phyloP scores from a whole-genome alignment of 2,113 vertebrate species.

The Sapajus apella region DNA sequence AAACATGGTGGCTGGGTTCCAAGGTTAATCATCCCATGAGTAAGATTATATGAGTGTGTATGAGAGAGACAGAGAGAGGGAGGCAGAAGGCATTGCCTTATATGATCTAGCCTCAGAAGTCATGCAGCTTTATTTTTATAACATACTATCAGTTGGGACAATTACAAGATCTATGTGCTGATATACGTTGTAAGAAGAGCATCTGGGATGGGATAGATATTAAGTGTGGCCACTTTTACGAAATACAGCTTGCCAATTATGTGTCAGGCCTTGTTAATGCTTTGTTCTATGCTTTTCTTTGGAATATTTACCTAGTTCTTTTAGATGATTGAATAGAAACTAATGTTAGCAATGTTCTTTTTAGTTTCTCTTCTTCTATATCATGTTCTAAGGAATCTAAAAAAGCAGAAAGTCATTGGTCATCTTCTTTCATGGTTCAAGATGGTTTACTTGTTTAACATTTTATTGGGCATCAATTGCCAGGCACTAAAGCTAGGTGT shows the following conservation, averaged over 20 bases:
- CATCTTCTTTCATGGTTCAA: neutral
- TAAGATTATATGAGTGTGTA: no score
- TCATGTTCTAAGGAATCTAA: neutral
- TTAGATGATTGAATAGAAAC: constrained; percentile 2
- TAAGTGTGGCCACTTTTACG: neutral
- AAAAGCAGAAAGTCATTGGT: neutral
- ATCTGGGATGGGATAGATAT: neutral
- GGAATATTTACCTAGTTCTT: neutral
- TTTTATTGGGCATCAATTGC: neutral
- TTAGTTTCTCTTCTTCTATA: neutral
- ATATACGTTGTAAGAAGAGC: neutral
- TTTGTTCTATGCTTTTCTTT: neutral
- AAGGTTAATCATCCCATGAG: neutral
- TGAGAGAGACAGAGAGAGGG: neutral
- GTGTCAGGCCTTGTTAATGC: neutral
- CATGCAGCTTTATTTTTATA: neutral
- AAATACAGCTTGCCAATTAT: neutral
- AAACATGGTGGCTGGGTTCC: neutral
- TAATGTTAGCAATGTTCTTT: neutral
- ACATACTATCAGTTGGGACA: neutral
- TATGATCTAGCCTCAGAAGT: neutral
- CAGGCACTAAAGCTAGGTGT: neutral
- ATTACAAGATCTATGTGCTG: neutral
- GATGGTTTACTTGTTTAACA: neutral
- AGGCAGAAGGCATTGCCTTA: neutral